Percentiles rank a stretch among this genome's conserved stretches.
These are phyloP conservation scores for Ophioninae sp. DNA, from an alignment of 2,888 invertebrate species.

Conservation along the genomic window DNA sequence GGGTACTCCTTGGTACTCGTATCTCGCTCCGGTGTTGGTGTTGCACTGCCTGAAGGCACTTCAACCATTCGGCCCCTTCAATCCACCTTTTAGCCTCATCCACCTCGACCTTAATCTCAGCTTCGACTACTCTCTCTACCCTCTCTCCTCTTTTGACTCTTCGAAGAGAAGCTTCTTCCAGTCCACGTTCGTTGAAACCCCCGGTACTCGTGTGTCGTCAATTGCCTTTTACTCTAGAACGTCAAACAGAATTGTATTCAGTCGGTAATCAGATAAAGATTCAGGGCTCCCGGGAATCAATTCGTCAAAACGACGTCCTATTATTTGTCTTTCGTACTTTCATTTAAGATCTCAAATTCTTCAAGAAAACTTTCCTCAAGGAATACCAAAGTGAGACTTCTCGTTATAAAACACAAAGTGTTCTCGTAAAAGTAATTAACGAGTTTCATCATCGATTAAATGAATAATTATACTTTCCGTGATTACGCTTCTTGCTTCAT, in stretches of 20 bases:
- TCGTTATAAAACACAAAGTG: background rate
- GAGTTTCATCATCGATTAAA: background rate
- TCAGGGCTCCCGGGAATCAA: background rate
- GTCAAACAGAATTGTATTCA: background rate
- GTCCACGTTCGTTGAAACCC: slow-evolving; percentile 13
- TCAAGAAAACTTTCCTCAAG: background rate
- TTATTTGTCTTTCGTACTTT: background rate
- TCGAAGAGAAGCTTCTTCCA: slow-evolving; percentile 8
- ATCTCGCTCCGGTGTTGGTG: slow-evolving; percentile 32
- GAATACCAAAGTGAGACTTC: background rate
- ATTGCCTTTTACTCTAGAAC: background rate
- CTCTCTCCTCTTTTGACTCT: slow-evolving; percentile 8
- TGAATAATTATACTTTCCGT: background rate
- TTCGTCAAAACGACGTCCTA: background rate
- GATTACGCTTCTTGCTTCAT: background rate
- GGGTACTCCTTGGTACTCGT: slow-evolving; percentile 3
- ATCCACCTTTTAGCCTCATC: slow-evolving; percentile 52
- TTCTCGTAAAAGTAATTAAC: slow-evolving; percentile 6
- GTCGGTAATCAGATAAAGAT: background rate
- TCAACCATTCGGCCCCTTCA: slow-evolving; percentile 39
- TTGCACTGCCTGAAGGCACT: slow-evolving; percentile 50
- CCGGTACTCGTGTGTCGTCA: slow-evolving; percentile 23
- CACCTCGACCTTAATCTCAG: slow-evolving; percentile 61
- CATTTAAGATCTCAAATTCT: background rate
- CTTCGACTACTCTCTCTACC: slow-evolving; percentile 38